Percentiles rank a stretch among this genome's conserved stretches.
phyloP scores from a whole-genome alignment of 2,888 invertebrate species.

The Diachrysia chrysitis region DNA sequence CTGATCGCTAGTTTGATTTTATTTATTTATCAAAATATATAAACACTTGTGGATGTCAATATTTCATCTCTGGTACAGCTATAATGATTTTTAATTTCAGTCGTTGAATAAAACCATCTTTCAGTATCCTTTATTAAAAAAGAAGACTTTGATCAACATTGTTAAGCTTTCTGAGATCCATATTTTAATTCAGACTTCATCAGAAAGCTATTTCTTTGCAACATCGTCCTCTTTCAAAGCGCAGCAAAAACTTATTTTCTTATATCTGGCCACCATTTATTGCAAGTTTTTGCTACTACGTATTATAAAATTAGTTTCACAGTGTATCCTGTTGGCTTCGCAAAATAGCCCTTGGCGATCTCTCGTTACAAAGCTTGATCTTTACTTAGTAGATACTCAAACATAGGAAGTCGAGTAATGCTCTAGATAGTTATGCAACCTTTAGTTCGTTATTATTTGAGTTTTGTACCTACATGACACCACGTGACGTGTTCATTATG shows the following conservation, averaged over 20 bases:
- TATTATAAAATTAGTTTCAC: constrained; percentile 49
- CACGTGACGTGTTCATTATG: constrained; percentile 21
- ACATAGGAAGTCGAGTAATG: constrained; percentile 53
- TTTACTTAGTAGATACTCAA: constrained; percentile 51
- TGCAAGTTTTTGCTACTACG: constrained; percentile 20
- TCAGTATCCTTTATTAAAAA: not conserved
- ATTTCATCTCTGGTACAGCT: not conserved
- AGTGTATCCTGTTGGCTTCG: constrained; percentile 27
- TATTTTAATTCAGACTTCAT: constrained; percentile 1
- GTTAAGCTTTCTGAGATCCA: not conserved
- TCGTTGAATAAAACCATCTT: no score
- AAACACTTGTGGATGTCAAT: no score
- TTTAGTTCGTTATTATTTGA: constrained; percentile 53
- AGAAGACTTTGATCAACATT: not conserved
- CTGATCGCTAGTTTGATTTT: no score
- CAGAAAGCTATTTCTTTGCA: not conserved
- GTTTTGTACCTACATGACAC: constrained; percentile 36
- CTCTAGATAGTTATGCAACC: constrained; percentile 33
- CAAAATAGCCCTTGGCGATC: constrained; percentile 48
- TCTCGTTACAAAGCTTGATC: constrained; percentile 46
- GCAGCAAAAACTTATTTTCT: constrained; percentile 10
- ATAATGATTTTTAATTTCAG: no score
- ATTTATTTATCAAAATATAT: no score
- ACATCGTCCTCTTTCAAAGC: not conserved
- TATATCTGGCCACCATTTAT: not conserved